phyloP scores from a whole-genome alignment of 2,113 vertebrate species.

The Chaetops frenatus region DNA sequence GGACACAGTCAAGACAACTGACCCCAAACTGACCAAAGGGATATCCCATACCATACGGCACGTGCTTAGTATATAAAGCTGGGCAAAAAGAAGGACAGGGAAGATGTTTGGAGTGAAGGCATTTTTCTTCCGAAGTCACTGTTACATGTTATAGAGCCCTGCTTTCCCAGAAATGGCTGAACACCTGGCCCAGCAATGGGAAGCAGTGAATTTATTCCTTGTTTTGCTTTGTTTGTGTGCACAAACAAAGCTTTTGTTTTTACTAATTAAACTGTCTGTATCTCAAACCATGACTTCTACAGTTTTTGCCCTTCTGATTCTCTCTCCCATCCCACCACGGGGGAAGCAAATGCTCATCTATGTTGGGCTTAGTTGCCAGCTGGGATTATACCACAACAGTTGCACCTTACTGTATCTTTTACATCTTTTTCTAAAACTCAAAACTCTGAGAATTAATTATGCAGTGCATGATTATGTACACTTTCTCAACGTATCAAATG shows the following conservation, averaged over 20 bases:
- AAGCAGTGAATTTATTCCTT: neutral
- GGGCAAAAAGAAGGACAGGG: neutral
- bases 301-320: neutral
- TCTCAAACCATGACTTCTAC: neutral
- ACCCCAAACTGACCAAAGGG: neutral
- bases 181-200: neutral
- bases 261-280: neutral
- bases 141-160: neutral
- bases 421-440: neutral
- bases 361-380: neutral
- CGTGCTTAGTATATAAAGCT: neutral
- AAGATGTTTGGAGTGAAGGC: neutral
- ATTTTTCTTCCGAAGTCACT: neutral
- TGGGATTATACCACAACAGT: neutral
- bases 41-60: no score
- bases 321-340: accelerated
- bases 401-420: neutral
- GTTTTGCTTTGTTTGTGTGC: neutral
- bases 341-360: neutral
- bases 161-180: neutral
- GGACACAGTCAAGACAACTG: neutral
- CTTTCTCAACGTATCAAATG: neutral
- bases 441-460: neutral
- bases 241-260: neutral
- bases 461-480: neutral